Evolutionary conservation across 2,113 vertebrate species (phyloP), one percentile per base, ranked within the genome.

Genomic region (Nipponia nippon): DNA sequence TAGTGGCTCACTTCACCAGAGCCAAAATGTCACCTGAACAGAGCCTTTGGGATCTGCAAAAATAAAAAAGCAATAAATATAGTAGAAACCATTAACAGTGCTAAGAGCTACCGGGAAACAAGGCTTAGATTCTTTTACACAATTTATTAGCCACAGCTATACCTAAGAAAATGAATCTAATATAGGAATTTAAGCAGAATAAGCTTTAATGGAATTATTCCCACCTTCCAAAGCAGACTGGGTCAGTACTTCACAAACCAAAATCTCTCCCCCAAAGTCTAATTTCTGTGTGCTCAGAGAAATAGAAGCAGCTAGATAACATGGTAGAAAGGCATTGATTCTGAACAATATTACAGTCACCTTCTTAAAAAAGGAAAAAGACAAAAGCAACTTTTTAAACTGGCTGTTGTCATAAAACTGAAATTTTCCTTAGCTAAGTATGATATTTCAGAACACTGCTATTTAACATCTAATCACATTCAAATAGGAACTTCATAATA

Each of bases 401-500:
- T 82, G 83, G 12, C 5, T 66, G 11, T 76, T 97, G 15, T 30
- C 15, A 58, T 67, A 65, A 78, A 95, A 70, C 9, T 38, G 5
- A 89, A 87, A 21, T 91, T 84, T 93, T 97, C 27, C 46, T 50
- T 84, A 49, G 44, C 38, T 38, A 75, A 59, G 13, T 93, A 70
- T 3, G 6, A 13, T 84, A 87, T 81, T 95, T 65, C 55, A 83
- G 82, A 95, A 81, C 38, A 89, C 47, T 89, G 78, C 58, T 91
- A 61, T 81, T 93, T 92, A 89, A 71, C 47, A 67, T 95, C 83
- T 92, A 89, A 96, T 89, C 52, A 91, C 30, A 84, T 71, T 87
- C 88, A 92, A 75, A 92, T 65, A 92, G 49, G 29, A 83, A 46
- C 55, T 61, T 93, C 26, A 15, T 89, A 69, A 93, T 89, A 87